A percentile compares a stretch with the other conserved stretches of the same genome.
Evolutionary conservation across 1,140 invertebrate genomes (phyloP).

Genomic region (Tetramorium alpestre): DNA sequence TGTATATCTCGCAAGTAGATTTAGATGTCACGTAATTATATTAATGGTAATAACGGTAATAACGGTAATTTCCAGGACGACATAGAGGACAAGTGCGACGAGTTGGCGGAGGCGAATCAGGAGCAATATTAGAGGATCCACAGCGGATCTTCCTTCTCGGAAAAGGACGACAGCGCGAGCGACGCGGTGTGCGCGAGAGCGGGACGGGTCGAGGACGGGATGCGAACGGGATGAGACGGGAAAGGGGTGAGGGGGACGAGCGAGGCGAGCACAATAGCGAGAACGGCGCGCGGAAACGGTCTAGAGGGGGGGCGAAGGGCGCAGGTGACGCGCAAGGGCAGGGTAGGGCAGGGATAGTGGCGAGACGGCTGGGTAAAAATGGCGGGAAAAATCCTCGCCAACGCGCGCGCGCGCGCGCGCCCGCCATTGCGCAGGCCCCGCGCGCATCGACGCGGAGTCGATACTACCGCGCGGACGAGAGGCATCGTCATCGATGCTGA

Average conservation of each 20-base stretch:
- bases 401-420: background rate
- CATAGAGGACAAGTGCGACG: conserved; percentile 87
- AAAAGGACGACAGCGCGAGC: conserved; percentile 22
- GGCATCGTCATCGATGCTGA: conserved; percentile 43
- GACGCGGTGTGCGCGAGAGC: conserved; percentile 8
- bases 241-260: background rate
- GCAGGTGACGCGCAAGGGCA: conserved; percentile 34
- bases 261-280: conserved; percentile 2
- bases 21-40: background rate
- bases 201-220: background rate
- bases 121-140: conserved; percentile 51
- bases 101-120: conserved; percentile 82
- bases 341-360: background rate
- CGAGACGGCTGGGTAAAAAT: conserved; percentile 65
- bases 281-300: conserved; percentile 10
- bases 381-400: conserved; percentile 71
- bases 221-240: background rate
- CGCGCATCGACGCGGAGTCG: conserved; percentile 63
- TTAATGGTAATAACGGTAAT: background rate
- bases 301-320: conserved; percentile 17
- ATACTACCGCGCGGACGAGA: conserved; percentile 67
- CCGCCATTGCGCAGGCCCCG: conserved; percentile 56
- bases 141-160: conserved; percentile 11
- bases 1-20: background rate
- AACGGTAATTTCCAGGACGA: conserved; percentile 84